phyloP scores from a whole-genome alignment of 2,888 invertebrate species.

The Lissonota sp. region DNA sequence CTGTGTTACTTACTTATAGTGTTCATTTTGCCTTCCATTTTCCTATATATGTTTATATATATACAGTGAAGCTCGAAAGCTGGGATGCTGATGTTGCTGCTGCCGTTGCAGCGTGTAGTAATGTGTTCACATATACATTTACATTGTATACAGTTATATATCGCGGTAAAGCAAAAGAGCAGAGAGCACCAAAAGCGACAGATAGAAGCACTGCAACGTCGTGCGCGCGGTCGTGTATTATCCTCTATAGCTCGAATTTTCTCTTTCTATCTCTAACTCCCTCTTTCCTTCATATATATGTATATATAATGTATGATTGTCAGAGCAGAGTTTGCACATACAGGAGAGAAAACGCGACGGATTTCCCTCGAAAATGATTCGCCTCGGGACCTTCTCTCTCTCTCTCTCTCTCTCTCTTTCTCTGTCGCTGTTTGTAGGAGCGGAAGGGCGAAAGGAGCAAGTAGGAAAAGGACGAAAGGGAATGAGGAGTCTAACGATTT shows the following conservation, averaged over 20 bases:
- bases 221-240: conserved; percentile 57
- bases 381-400: conserved; percentile 52
- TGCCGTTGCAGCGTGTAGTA: conserved; percentile 46
- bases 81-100: conserved; percentile 50
- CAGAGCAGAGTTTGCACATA: conserved; percentile 38
- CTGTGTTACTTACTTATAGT: too few species aligned
- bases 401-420: conserved; percentile 13
- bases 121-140: conserved; percentile 31
- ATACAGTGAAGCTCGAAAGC: neutral
- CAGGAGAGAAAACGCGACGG: conserved; percentile 24
- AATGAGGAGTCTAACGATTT: conserved; percentile 72
- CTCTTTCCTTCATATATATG: neutral
- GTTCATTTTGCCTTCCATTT: too few species aligned
- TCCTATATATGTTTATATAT: too few species aligned
- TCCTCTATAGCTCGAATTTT: conserved; percentile 53
- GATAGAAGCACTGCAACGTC: conserved; percentile 63
- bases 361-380: conserved; percentile 65
- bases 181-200: conserved; percentile 41
- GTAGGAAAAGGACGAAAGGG: conserved; percentile 30
- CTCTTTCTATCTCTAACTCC: neutral
- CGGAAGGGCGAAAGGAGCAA: conserved; percentile 8
- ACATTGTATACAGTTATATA: conserved; percentile 3
- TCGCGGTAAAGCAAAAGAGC: conserved; percentile 29
- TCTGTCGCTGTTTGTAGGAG: neutral
- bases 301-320: neutral